A percentile compares a stretch with the other conserved stretches of the same genome.
These are phyloP conservation scores for Microplitis mediator DNA, from an alignment of 1,140 invertebrate species.

Conservation along the genomic window DNA sequence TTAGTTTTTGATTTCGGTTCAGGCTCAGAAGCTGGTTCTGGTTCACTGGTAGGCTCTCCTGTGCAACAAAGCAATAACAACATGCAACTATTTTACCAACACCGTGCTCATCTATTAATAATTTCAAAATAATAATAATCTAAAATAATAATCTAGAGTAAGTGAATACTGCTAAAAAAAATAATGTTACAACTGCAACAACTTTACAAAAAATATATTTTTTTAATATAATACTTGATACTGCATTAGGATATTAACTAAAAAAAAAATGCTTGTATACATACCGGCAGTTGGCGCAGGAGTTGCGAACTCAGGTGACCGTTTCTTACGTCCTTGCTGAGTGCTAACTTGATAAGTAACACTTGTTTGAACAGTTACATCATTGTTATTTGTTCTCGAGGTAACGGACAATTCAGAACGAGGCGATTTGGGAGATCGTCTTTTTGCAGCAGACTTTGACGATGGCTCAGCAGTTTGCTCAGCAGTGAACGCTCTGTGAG, in stretches of 20 bases:
- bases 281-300: not conserved
- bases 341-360: slow-evolving; percentile 75
- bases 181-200: too few relatives aligned
- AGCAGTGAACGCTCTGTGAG: slow-evolving; percentile 26
- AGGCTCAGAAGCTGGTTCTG: slow-evolving; percentile 48
- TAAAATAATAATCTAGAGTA: not conserved
- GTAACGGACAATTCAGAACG: slow-evolving; percentile 35
- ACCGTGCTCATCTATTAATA: slow-evolving; percentile 44
- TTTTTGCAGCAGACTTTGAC: slow-evolving; percentile 53
- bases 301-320: slow-evolving; percentile 13
- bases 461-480: slow-evolving; percentile 15
- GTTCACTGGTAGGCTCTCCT: slow-evolving; percentile 53
- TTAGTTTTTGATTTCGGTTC: slow-evolving; percentile 43
- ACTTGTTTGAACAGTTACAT: slow-evolving; percentile 74
- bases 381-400: slow-evolving; percentile 45
- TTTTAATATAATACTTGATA: too few relatives aligned
- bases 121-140: not conserved
- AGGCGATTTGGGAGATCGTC: slow-evolving; percentile 54
- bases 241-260: too few relatives aligned
- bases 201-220: too few relatives aligned
- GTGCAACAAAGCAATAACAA: slow-evolving; percentile 61
- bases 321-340: slow-evolving; percentile 59
- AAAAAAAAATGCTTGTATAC: not conserved
- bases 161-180: not conserved
- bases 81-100: slow-evolving; percentile 58